Evolutionary conservation across 2,113 vertebrate species (phyloP), one percentile per base, ranked within the genome.

Genomic region (Corythornis madagascariensis): DNA sequence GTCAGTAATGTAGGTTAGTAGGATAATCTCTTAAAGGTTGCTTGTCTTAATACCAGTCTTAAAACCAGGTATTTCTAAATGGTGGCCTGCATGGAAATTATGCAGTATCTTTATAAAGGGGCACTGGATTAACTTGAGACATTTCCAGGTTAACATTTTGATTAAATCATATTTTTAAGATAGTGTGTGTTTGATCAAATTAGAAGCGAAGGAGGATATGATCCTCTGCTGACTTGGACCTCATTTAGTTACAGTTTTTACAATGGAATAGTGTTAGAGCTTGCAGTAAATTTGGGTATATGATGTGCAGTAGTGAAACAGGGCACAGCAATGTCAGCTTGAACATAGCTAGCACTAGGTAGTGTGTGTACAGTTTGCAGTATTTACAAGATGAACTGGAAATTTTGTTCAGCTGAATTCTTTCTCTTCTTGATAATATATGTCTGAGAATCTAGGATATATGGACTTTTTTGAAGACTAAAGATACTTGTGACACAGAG

Each of bases 1-100:
- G 88, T 77, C 77, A 76, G 86, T 90, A 93, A 94, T 90, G 95
- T 90, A 94, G 94, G 94, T 95, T 92, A 96, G 92, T 91, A 88
- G 92, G 92, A 83, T 96, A 90, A 82, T 64, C 38, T 87, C 80
- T 60, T 83, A 77, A 79, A 56, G 67, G 43, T 17, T 63, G 64
- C 50, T 31, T 24, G 9, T 52, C 69, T 63, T 92, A 88, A 93
- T 94, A 59, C 67, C 35, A 31, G 29, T 63, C 73, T 93, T 78
- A 75, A 79, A 95, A 77, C 57, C 18, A 67, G 88, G 48, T 84
- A 24, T 83, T 89, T 77, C 63, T 90, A 69, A 84, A 53, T 38
- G 47, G 80, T 95, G 80, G 8, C 78, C 26, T 71, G 71, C 24
- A 10, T 86, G 88, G 61, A 91, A 85, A 50, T 53, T 26, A 13